Evolutionary conservation across 1,140 invertebrate species (phyloP), one percentile per base, ranked within the genome.

Genomic region (Halyomorpha halys): DNA sequence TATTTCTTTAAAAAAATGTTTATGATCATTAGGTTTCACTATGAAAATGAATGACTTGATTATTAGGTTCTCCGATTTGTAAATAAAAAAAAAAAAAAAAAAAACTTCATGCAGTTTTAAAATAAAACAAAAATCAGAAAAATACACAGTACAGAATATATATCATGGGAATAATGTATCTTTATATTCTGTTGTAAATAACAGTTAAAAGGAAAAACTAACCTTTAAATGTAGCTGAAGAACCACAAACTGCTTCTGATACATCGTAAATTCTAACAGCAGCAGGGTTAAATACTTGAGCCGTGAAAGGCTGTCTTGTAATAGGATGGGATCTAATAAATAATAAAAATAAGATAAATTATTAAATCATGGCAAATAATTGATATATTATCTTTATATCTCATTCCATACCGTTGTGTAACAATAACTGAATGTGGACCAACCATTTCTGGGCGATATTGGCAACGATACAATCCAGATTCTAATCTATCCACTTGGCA

Each of bases 261-360:
- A 90, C 80, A 66, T 90, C 87, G 45, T 84, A 78, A 59, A 93
- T 82, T 62, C 85, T 83, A 16, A 95, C 87, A 71, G 87, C 82
- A 6, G 81, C 80, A 0, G 91, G 89, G 76, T 97, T 92, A 65
- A 91, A 90, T 0, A 89, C 90, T 72, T 91, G 88, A 4, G 94
- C 82, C 1, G 84, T 85, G 69, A 80, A 79, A 3, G 81, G 81
- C 68, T 84, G 81, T 14, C 81, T 81, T 62, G 76, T 80, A 19
- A 86, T 78, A 4, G 78, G 72, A 51, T 78, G 77, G 13, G 78
- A 77, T 39, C 78, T 74, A 49, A 19, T 3, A 49, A n/a, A 49
- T 6, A 14, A 49, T 18, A 13, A 56, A 25, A 56, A 53, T 53
- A 23, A 16, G 27, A 25, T 23, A 27, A 56, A 56, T 23, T 3